A percentile compares a stretch with the other conserved stretches of the same genome.
These are phyloP conservation scores for Orchesellides sinensis DNA, from an alignment of 2,888 invertebrate genomes.

Conservation along the genomic window DNA sequence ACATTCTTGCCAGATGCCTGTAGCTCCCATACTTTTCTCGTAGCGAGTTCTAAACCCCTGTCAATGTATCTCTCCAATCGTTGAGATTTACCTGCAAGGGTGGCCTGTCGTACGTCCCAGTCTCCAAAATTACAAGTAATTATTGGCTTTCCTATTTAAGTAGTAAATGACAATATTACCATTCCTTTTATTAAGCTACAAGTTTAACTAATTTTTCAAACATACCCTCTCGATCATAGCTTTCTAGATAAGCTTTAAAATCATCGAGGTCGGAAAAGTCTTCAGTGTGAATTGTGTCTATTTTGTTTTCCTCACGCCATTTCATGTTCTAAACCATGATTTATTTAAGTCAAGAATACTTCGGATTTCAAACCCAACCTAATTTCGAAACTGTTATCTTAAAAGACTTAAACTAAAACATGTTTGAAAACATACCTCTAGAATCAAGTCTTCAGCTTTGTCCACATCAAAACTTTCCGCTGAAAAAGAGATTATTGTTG, in stretches of 20 bases:
- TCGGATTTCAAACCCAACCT: not conserved
- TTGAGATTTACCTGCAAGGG: not conserved
- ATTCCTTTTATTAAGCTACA: not conserved
- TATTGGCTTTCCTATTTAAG: not conserved
- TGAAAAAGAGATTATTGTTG: not conserved
- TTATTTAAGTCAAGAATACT: not conserved
- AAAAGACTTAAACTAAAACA: too few species aligned
- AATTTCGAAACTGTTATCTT: too few species aligned
- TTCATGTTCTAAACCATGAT: not conserved
- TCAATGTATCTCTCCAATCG: not conserved
- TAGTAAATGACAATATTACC: not conserved
- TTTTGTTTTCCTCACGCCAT: conserved; percentile 12
- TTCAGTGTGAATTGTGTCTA: conserved; percentile 1
- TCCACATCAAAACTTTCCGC: conserved; percentile 4
- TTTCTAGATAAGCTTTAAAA: not conserved
- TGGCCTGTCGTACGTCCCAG: conserved; percentile 4
- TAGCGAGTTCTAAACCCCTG: not conserved
- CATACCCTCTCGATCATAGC: not conserved
- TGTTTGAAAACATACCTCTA: not conserved
- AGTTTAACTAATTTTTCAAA: not conserved
- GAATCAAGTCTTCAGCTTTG: conserved; percentile 12
- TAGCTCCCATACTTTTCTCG: not conserved
- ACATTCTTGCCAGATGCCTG: conserved; percentile 8
- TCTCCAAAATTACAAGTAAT: conserved; percentile 13
- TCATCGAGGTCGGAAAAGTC: conserved; percentile 7